Evolutionary conservation across 30 jellyfish, hydroid and myxozoan species (phyloP).

Genomic region (Pelagia noctiluca): DNA sequence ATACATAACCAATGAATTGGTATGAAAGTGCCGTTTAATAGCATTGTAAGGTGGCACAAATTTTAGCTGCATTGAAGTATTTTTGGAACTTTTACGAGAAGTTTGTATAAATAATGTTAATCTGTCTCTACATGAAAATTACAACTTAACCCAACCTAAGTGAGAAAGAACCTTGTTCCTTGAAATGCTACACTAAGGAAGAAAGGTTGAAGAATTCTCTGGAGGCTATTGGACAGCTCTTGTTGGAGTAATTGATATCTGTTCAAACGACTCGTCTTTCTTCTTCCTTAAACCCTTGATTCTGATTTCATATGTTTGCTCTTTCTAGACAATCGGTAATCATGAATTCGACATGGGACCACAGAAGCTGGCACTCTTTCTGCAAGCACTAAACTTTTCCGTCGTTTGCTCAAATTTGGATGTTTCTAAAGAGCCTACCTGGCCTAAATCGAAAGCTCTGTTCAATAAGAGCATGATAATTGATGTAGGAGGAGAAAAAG

Average conservation of each 20-base stretch:
- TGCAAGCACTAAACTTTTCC: conserved; percentile 66
- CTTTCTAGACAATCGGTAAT: conserved; percentile 94
- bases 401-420: conserved; percentile 87
- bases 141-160: no score
- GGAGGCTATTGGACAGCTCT: not conserved
- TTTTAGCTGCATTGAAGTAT: no score
- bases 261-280: not conserved
- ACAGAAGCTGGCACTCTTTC: conserved; percentile 65
- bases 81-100: no score
- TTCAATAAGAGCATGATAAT: conserved; percentile 67
- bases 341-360: conserved; percentile 98
- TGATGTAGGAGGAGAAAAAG: conserved; percentile 76
- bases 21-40: no score
- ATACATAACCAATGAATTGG: no score
- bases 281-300: not conserved
- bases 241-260: not conserved
- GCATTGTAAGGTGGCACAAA: no score
- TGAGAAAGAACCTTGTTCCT: no score
- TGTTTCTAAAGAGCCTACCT: conserved; percentile 78
- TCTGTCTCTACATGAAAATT: no score
- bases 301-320: not conserved
- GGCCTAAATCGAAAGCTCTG: conserved; percentile 70
- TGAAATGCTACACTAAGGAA: no score
- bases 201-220: no score
- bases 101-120: no score